Conservation (phyloP, 2,113 vertebrate genomes). For the Bos taurus region ARS-UCD2.0 NC_037339.1:42841501-42842000, state of each 20-base stretch:
- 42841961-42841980: background rate
- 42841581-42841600: background rate
- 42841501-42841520: background rate
- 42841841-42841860: background rate
- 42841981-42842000: fast-evolving
- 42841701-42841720: background rate
- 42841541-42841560: background rate
- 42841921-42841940: background rate
- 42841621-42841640: background rate
- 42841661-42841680: background rate
- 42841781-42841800: background rate
- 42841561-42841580: background rate
- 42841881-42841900: background rate
- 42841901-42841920: fast-evolving
- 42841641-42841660: background rate
- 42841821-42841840: background rate
- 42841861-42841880: background rate
- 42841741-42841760: background rate
- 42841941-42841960: background rate
- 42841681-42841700: background rate
- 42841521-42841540: background rate
- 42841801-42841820: background rate
- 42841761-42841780: background rate
- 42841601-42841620: background rate
- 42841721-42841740: background rate